Evolutionary conservation across 2,888 invertebrate genomes (phyloP), one percentile per base, ranked within the genome.

Genomic region (Athripsodes cinereus): DNA sequence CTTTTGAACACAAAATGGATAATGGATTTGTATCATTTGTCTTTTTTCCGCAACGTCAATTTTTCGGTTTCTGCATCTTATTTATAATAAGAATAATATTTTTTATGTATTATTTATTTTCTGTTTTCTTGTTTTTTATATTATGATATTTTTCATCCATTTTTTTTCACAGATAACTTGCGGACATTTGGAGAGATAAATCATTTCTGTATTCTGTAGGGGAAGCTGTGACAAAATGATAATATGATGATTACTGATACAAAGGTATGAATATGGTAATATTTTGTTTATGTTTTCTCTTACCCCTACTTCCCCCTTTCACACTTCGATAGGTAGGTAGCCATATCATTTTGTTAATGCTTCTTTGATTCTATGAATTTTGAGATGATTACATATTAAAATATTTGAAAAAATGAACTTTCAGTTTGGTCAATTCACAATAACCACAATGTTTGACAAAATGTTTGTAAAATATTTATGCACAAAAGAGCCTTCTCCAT

Each of bases 1-100:
- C 40, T 40, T 40, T 40, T 40, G 40, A 40, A 40, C 13, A 40
- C 13, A 16, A 13, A 57, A 44, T 51, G 34, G 40, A 35, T 57
- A 60, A 60, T 60, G 60, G 60, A 60, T 60, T 60, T 51, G 16
- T 18, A 57, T 60, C 60, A 57, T 60, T 60, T 60, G 60, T 60
- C 60, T 60, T 51, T 55, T 57, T 57, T 60, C 55, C 46, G 48
- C 57, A 22, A 20, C 57, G 40, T 40, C 40, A 40, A 13, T 40
- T 40, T 40, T 22, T 20, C 47, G 47, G 31, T 46, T 60, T 49
- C 57, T 52, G 57, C 46, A 22, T 53, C 34, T 49, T 52, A 53
- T 50, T 18, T 46, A 40, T 40, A 26, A 10, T n/a, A 26, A 26
- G 10, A 6, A 26, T 26, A 26, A 26, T 26, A 26, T 26, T 26